Conservation (phyloP, 2,888 invertebrate genomes). For the Dasysyrphus tricinctus region DNA sequence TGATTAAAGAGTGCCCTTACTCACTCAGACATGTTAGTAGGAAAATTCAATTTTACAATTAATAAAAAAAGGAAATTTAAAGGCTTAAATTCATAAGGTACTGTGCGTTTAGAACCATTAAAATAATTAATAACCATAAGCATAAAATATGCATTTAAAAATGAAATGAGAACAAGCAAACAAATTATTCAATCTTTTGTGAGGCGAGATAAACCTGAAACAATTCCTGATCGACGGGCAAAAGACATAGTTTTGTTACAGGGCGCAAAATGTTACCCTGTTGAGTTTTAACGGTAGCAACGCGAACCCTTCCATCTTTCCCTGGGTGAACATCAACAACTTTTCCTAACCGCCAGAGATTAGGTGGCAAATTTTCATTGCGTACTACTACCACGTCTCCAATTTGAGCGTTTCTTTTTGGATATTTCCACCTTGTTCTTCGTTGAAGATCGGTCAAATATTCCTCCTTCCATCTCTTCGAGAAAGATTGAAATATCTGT, state of each 20-base stretch:
- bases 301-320: constrained; percentile 16
- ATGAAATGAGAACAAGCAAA: not conserved
- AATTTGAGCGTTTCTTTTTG: not conserved
- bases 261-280: not conserved
- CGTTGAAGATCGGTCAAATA: not conserved
- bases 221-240: constrained; percentile 24
- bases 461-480: too few relatives aligned
- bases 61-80: too few relatives aligned
- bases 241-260: constrained; percentile 26
- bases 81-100: not conserved
- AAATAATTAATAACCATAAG: too few relatives aligned
- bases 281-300: too few relatives aligned
- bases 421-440: constrained; percentile 27
- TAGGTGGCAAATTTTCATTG: constrained; percentile 33
- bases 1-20: too few relatives aligned
- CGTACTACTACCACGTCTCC: constrained; percentile 19
- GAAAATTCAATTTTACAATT: too few relatives aligned
- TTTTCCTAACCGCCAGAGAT: constrained; percentile 7
- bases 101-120: not conserved
- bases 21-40: too few relatives aligned
- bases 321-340: too few relatives aligned
- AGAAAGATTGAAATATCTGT: too few relatives aligned
- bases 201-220: not conserved
- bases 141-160: not conserved
- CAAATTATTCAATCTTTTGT: not conserved